A percentile compares a stretch with the other conserved stretches of the same genome.
These are phyloP conservation scores for Psittacula derbiana DNA, from an alignment of 2,797 vertebrate species.

Conservation along the genomic window DNA sequence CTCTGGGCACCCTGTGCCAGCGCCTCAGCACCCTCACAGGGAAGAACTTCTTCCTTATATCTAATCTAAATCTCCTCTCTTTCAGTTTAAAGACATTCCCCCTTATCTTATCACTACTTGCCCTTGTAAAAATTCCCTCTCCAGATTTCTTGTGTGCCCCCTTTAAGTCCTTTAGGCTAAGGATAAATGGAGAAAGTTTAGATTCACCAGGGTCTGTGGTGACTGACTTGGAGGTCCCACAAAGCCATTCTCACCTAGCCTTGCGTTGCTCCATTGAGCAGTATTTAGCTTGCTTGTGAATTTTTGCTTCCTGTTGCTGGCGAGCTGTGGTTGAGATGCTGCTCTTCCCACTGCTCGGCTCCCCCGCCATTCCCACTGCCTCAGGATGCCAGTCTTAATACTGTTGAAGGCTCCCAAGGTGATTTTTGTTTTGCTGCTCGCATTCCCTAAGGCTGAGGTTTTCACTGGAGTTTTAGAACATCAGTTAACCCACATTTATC, in stretches of 20 bases:
- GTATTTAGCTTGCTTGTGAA: background rate
- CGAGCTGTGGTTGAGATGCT: background rate
- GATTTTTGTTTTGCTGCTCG: background rate
- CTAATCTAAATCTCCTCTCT: background rate
- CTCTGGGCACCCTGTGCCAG: background rate
- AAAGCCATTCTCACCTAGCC: background rate
- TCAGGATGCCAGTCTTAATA: conserved; percentile 3
- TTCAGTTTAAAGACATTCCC: background rate
- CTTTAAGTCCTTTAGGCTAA: background rate
- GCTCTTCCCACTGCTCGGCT: background rate
- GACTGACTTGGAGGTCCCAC: background rate
- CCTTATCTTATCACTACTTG: background rate
- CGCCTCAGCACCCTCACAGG: background rate
- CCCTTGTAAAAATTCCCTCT: background rate
- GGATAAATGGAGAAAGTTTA: background rate
- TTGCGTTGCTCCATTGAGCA: background rate
- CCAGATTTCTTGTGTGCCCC: background rate
- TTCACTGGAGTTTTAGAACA: background rate
- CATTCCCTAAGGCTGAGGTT: background rate
- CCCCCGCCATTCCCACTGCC: background rate
- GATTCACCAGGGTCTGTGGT: background rate
- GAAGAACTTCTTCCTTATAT: background rate
- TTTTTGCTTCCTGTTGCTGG: background rate
- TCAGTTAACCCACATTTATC: conserved; percentile 4
- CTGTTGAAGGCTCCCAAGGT: background rate